Evolutionary conservation across 2,888 invertebrate genomes (phyloP), one percentile per base, ranked within the genome.

Genomic region (Stenodema calcarata): DNA sequence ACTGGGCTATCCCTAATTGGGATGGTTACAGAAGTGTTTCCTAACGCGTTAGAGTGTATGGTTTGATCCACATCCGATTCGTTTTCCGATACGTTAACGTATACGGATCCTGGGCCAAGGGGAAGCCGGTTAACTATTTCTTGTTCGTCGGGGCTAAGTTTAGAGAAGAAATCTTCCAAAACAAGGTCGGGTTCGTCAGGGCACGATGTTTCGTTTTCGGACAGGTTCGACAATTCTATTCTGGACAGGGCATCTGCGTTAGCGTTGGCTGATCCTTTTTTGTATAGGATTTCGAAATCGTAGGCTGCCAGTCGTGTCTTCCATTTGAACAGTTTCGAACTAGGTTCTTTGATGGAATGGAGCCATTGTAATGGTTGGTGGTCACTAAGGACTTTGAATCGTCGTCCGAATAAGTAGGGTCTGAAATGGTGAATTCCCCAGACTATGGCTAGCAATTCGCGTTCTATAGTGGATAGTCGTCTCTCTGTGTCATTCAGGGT

Each of bases 401-500:
- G 86, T 87, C 89, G 3, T 14, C 88, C 87, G 44, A 47, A 86
- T 47, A 88, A 14, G 86, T 90, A 91, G 0, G 90, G 90, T 82
- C 89, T 80, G 82, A 90, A 90, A 88, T 90, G 87, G 81, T 90
- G 89, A 11, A 90, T 88, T 30, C 89, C 89, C 88, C 89, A 90
- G 30, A 90, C 88, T 0, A 91, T 90, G 16, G 90, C 91, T 30
- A 90, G 81, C 2, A 90, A 86, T 89, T 90, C 90, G 83, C 89
- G 89, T 89, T 91, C 90, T 12, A 88, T 90, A 7, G 89, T 89
- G 1, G 87, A 87, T 75, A 90, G 90, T 44, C 89, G 89, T 42
- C 79, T 87, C 88, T 90, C 90, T 1, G 89, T 87, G 82, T 89
- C 88, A n/a, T n/a, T n/a, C n/a, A n/a, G n/a, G 86, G 90, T 90